These are phyloP conservation scores for Abrostola tripartita DNA, from an alignment of 2,888 invertebrate genomes.

Conservation along the genomic window DNA sequence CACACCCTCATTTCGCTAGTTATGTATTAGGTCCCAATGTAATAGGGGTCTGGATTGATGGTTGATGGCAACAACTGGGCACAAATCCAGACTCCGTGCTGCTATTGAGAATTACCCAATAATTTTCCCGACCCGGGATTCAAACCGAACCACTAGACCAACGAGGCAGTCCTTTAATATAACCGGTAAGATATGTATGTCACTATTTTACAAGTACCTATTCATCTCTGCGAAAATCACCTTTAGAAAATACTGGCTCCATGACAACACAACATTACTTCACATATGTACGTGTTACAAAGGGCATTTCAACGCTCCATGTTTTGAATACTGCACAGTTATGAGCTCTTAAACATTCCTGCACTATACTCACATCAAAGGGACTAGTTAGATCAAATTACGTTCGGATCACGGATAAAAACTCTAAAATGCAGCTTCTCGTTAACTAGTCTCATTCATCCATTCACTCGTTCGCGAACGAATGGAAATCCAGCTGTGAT, in stretches of 20 bases:
- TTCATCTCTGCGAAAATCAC: no score
- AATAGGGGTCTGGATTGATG: no score
- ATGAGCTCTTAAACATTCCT: constrained; percentile 15
- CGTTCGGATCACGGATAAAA: constrained; percentile 43
- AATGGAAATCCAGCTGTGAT: constrained; percentile 49
- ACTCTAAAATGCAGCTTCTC: constrained; percentile 54
- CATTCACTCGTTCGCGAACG: constrained; percentile 61
- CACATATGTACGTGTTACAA: not conserved
- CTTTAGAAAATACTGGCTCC: not conserved
- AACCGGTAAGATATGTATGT: no score
- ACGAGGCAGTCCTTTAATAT: no score
- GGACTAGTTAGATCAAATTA: constrained; percentile 62
- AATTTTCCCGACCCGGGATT: no score
- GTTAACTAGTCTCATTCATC: constrained; percentile 70
- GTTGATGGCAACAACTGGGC: no score
- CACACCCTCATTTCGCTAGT: no score
- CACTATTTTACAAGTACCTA: no score
- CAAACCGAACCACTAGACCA: no score
- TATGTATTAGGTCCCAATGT: no score
- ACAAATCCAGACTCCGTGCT: no score
- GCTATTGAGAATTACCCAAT: no score
- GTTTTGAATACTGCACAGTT: constrained; percentile 13
- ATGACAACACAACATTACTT: not conserved
- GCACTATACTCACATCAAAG: constrained; percentile 45
- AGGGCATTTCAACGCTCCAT: constrained; percentile 14